Base-by-base conservation (phyloP, 2,888 invertebrate genomes). In the Drosophila seclusa region DNA sequence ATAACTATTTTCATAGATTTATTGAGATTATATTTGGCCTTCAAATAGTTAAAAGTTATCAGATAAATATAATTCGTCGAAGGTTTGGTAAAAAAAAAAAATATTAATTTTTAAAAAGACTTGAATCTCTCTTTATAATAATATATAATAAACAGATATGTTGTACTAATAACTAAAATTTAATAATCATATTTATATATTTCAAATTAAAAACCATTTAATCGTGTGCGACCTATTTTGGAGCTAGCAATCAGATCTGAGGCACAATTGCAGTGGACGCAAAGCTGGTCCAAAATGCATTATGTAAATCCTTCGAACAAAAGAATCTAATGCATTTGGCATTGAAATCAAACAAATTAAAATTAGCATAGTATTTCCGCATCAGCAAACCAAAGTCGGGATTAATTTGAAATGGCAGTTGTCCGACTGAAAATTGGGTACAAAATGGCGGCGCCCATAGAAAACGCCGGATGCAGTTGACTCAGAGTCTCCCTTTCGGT, bases 321-420 rank as follows among this genome's bases (percentile, higher is more conserved):
- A 58, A 50, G 68, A 60, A 63, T 29, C 50, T 21, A 50, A 38
- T 69, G 66, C 57, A 67, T 73, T 76, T 73, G 60, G 69, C 69
- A 73, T 73, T 73, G 63, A 68, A 76, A 73, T 76, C 71, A 71
- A 61, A 63, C 32, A 88, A 89, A 90, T 90, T 90, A 87, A 87
- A 89, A 90, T 90, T 90, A 87, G 74, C 89, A 90, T 90, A 90
- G 87, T 82, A 79, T 90, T 90, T 90, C 89, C 90, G 82, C 89
- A 80, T 90, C 80, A 85, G 73, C 65, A 78, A 65, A 66, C 73
- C 76, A 77, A 80, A 86, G 83, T 84, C 82, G 80, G 87, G 81
- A 90, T 90, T 90, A 89, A 80, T 76, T 81, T 65, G 73, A 52
- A 55, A 68, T 68, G 74, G 65, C 70, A 64, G 69, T 64, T 68